Evolutionary conservation across 2,888 invertebrate species (phyloP), one percentile per base, ranked within the genome.

Genomic region (Chirona hameri): DNA sequence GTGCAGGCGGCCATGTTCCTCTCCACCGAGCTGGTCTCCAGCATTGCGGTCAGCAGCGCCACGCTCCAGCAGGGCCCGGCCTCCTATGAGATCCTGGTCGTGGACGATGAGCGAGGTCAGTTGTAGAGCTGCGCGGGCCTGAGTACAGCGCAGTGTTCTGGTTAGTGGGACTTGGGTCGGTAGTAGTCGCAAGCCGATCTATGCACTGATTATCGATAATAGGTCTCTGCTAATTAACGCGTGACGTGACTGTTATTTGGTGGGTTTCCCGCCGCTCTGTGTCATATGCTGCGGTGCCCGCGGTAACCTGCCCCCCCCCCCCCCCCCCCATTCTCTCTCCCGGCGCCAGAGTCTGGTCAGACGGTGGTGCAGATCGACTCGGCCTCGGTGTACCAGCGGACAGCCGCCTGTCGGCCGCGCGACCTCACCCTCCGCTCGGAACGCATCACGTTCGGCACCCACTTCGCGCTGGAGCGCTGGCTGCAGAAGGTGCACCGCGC

Each of bases 1-100:
- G 88, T 88, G 4, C 87, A 86, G 55, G 88, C 88, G 2, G 87
- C 86, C 84, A 86, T 87, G 3, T 88, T 88, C 88, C 85, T 88
- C 27, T 81, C 76, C 9, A 24, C 24, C 39, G 39, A 39, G 24
- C 39, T 76, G 39, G 27, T 76, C 24, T 24, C 46, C 24, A 76
- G 31, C 24, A 12, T 76, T 9, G 76, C 46, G 15, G 9, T 24
- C 46, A 46, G 46, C 24, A 15, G 9, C 9, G 18, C 39, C 24
- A 76, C 39, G 10, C 76, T 76, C 39, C 76, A 76, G 24, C 76
- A 76, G 76, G 76, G 76, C 9, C 76, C 39, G 9, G 0, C 46
- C 21, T 18, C 18, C 14, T 76, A 76, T 9, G 24, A 76, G 14
- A 9, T 76, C 2, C 46, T 76, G 39, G 76, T 76, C 7, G 76